Evolutionary conservation across 2,888 invertebrate species (phyloP).

Genomic region (Seira sanloemensis): DNA sequence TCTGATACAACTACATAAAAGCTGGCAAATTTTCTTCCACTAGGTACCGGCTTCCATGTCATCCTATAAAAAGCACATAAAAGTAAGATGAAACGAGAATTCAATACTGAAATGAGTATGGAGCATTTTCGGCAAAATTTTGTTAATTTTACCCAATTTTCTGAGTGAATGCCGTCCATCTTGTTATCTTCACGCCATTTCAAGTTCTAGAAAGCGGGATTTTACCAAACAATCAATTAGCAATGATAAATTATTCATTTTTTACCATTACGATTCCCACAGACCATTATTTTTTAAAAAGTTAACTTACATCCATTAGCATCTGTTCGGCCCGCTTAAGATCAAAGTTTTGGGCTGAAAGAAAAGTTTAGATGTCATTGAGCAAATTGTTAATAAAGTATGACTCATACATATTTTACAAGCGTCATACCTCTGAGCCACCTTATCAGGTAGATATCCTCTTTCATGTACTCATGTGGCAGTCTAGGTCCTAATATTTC

Average conservation of each 20-base stretch:
- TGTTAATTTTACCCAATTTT: no score
- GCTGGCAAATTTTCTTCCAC: no score
- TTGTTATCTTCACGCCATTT: slow-evolving; percentile 42
- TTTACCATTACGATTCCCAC: background rate
- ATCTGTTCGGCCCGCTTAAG: slow-evolving; percentile 15
- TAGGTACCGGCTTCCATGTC: no score
- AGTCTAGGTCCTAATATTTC: slow-evolving; percentile 23
- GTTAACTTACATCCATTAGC: slow-evolving; percentile 36
- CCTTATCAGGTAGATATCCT: slow-evolving; percentile 34
- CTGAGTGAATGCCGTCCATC: slow-evolving; percentile 35
- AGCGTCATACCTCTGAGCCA: slow-evolving; percentile 49
- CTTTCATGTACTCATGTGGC: slow-evolving; percentile 31
- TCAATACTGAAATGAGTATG: no score
- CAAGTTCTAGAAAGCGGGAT: slow-evolving; percentile 17
- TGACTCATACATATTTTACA: background rate
- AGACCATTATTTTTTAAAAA: no score
- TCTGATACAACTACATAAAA: slow-evolving; percentile 30
- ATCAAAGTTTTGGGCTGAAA: background rate
- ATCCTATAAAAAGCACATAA: slow-evolving; percentile 44
- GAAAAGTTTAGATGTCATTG: background rate
- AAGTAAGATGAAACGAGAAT: no score
- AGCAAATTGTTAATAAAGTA: background rate
- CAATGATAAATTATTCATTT: background rate
- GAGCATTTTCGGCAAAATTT: no score
- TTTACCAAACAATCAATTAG: no score